These are phyloP conservation scores for Sarcophaga variegata DNA, from an alignment of 2,888 invertebrate genomes.

Conservation along the genomic window DNA sequence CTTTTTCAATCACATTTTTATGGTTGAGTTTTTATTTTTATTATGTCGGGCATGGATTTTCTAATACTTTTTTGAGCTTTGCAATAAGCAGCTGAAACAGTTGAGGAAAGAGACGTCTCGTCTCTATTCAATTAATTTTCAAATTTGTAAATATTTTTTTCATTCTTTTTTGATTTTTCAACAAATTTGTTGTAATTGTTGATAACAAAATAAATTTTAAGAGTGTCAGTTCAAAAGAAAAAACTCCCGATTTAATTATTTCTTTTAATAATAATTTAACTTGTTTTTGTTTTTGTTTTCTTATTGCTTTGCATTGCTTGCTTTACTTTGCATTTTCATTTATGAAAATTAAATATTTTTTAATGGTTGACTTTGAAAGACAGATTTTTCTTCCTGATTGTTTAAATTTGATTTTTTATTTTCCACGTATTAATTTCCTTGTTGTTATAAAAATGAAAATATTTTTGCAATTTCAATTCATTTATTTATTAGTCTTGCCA, in stretches of 20 bases:
- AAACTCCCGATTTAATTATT: too few relatives aligned
- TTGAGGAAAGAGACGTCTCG: constrained; percentile 2
- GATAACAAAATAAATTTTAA: neutral
- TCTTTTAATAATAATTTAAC: too few relatives aligned
- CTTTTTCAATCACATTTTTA: neutral
- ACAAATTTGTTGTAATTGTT: neutral
- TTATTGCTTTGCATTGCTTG: too few relatives aligned
- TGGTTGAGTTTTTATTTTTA: neutral
- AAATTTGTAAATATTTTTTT: constrained; percentile 16
- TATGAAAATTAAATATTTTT: neutral
- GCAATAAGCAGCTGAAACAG: neutral
- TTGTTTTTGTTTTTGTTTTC: neutral
- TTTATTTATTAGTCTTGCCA: constrained; percentile 46
- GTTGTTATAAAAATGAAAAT: neutral
- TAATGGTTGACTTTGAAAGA: neutral
- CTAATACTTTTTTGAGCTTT: neutral
- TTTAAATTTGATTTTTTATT: constrained; percentile 5
- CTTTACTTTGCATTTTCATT: too few relatives aligned
- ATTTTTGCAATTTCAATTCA: neutral
- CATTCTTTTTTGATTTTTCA: neutral
- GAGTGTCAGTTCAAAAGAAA: neutral
- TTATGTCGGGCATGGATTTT: neutral
- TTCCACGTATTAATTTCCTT: constrained; percentile 16
- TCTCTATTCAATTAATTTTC: constrained; percentile 48
- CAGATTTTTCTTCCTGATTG: neutral